Evolutionary conservation across 2,888 invertebrate genomes (phyloP).

Genomic region (Hirtodrosophila cameraria): DNA sequence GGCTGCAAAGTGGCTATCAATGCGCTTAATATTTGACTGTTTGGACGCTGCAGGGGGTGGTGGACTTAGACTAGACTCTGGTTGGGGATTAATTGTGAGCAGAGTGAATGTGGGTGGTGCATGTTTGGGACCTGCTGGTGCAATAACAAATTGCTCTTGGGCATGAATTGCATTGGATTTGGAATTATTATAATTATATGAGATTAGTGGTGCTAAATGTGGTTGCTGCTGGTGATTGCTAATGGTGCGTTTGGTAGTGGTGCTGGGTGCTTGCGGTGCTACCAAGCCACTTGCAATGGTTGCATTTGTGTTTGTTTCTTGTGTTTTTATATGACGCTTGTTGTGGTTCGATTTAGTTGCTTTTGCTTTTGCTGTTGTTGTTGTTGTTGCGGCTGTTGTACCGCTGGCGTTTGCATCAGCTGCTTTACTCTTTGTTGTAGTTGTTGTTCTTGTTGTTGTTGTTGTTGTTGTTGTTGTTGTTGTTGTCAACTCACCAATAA

Average conservation of each 20-base stretch:
- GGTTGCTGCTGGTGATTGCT: slow-evolving; percentile 24
- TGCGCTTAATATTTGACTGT: slow-evolving; percentile 49
- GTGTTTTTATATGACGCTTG: slow-evolving; percentile 27
- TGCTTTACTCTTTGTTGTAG: slow-evolving; percentile 14
- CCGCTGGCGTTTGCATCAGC: slow-evolving; percentile 29
- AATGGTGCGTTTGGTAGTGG: slow-evolving; percentile 23
- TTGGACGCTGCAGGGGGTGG: slow-evolving; percentile 34
- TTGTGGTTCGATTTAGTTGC: slow-evolving; percentile 14
- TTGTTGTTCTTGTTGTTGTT: slow-evolving; percentile 20
- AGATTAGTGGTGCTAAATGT: slow-evolving; percentile 45
- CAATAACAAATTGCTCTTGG: slow-evolving; percentile 54
- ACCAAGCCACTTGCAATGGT: slow-evolving; percentile 14
- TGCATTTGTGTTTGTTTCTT: slow-evolving; percentile 31
- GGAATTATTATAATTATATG: slow-evolving; percentile 19
- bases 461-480: slow-evolving; percentile 28
- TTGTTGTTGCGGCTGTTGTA: slow-evolving; percentile 12
- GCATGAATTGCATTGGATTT: slow-evolving; percentile 50
- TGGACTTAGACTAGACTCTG: slow-evolving; percentile 1
- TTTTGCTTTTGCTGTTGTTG: slow-evolving; percentile 10
- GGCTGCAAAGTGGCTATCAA: slow-evolving; percentile 63
- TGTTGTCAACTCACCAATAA: slow-evolving; percentile 82
- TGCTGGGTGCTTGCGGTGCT: slow-evolving; percentile 21
- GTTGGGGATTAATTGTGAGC: slow-evolving; percentile 55
- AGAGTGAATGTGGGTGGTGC: slow-evolving; percentile 59
- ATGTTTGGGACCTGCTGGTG: slow-evolving; percentile 56